Evolutionary conservation across 2,113 vertebrate species (phyloP), one percentile per base, ranked within the genome.

Genomic region (Chaetodon trifascialis): DNA sequence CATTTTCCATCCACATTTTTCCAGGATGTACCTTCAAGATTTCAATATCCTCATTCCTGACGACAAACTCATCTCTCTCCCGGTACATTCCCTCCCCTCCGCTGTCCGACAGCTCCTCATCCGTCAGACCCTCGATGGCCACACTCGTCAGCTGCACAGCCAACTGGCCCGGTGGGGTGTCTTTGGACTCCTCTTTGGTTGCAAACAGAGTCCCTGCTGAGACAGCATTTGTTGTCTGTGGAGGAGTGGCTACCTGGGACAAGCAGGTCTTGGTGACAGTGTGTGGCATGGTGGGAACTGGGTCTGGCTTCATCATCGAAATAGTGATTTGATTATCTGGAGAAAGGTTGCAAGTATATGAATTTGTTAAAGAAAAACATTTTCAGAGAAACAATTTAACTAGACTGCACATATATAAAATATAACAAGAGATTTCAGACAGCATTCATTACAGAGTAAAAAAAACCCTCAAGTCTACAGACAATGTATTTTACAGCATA

Each of bases 31-130:
- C 98, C 97, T 97, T 97, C 49, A 99, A 92, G 58, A 80, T 93
- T 84, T 99, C 97, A 67, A 98, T 98, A 73, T 99, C 98, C 95
- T 99, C 98, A 79, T 97, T 99, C 94, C 97, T 97, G 86, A 99
- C 97, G 30, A 99, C 98, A 92, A 99, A 99, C 91, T 99, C 98
- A 72, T 99, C 98, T 65, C 98, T 97, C 80, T 99, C 98, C 80
- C 97, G 95, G 93, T 98, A 99, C 95, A 99, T 98, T 71, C 98
- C 98, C 92, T 99, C 98, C 71, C 97, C 98, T 80, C 97, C 98
- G 16, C 98, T 99, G 94, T 99, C 98, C 0, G 93, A 95, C 30
- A 97, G 94, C 80, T 99, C 98, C 67, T 99, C 97, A 16, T 99
- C 98, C 1, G 96, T 97, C 82, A 95, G 95, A 65, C 98, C 98